These are phyloP conservation scores for Ditylenchus weischeri DNA, from an alignment of 2,888 invertebrate genomes.

Conservation along the genomic window DNA sequence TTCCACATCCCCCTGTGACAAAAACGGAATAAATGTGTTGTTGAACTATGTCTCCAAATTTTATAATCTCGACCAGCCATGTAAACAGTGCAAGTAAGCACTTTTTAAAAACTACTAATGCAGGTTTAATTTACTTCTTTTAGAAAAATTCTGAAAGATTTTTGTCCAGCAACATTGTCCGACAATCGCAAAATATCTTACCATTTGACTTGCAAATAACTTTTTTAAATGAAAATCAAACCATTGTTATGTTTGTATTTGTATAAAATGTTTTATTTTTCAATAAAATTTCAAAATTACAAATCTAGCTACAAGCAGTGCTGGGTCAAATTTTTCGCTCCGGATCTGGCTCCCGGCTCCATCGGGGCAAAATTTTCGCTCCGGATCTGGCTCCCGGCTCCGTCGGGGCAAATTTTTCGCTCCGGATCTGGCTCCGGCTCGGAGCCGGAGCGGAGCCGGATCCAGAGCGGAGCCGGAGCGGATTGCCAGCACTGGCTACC, in stretches of 20 bases:
- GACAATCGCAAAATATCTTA: constrained; percentile 11
- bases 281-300: no score
- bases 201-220: constrained; percentile 22
- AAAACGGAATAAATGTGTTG: constrained; percentile 1
- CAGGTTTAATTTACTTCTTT: not conserved
- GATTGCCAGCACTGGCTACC: no score
- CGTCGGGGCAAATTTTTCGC: no score
- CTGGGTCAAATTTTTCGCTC: no score
- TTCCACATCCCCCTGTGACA: not conserved
- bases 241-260: not conserved
- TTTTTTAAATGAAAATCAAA: not conserved
- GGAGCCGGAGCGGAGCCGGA: no score
- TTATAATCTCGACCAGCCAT: not conserved
- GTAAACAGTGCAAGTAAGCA: constrained; percentile 9
- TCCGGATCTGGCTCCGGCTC: no score
- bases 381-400: no score
- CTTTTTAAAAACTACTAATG: not conserved
- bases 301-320: no score
- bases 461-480: no score
- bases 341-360: no score
- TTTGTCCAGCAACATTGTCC: constrained; percentile 8
- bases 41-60: not conserved
- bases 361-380: no score
- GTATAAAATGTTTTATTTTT: no score
- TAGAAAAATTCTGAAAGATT: constrained; percentile 9